These are phyloP conservation scores for Artemia sinica DNA, from an alignment of 2,888 invertebrate genomes.

Conservation along the genomic window DNA sequence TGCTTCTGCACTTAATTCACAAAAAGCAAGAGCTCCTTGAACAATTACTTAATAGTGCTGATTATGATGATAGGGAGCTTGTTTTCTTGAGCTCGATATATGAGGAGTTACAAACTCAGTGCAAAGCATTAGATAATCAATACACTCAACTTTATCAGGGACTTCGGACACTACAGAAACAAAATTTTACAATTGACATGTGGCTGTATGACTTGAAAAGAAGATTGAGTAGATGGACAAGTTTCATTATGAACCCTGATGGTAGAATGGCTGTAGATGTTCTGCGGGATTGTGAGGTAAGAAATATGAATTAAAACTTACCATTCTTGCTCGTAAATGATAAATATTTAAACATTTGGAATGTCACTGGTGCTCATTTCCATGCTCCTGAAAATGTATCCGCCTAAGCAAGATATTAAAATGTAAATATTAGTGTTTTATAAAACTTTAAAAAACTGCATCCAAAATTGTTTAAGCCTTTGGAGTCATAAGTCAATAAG, in stretches of 20 bases:
- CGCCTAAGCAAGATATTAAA: too few species aligned
- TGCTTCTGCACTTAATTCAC: neutral
- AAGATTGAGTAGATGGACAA: neutral
- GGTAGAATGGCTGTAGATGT: constrained; percentile 2
- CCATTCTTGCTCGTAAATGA: neutral
- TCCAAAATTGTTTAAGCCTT: too few species aligned
- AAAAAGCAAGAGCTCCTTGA: neutral
- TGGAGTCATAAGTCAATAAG: too few species aligned
- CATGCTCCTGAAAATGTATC: too few species aligned
- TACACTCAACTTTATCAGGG: neutral
- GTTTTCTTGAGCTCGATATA: neutral
- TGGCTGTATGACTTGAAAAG: constrained; percentile 10
- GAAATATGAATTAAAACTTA: neutral
- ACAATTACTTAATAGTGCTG: neutral
- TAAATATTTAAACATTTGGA: too few species aligned
- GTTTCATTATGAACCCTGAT: neutral
- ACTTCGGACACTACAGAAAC: constrained; percentile 1
- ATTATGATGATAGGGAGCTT: neutral
- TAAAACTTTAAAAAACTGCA: too few species aligned
- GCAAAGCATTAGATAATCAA: neutral
- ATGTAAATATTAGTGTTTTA: too few species aligned
- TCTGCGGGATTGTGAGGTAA: constrained; percentile 8
- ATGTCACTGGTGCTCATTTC: too few species aligned
- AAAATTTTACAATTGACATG: neutral
- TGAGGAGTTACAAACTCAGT: constrained; percentile 1